Evolutionary conservation across 2,797 vertebrate genomes (phyloP), one percentile per base, ranked within the genome.

Genomic region (Aeoliscus strigatus): DNA sequence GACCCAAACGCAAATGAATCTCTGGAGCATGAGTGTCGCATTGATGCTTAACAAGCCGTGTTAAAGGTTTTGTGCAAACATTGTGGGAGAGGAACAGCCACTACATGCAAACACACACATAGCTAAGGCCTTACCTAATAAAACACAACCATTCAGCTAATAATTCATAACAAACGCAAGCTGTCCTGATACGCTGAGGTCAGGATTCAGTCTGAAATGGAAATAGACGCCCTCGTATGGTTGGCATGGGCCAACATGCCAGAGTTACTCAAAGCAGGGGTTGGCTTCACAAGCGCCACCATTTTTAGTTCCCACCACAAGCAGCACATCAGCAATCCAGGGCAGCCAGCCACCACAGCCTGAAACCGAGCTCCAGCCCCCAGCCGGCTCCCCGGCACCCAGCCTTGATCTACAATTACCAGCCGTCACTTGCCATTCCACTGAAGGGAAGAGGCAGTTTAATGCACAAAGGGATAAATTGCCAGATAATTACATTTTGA

Each of bases 351-450:
- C 15, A 13, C 51, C 49, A 60, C 60, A 53, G 55, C 60, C 30
- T 28, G 34, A 51, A 46, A 59, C 53, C 1, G 35, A 49, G 52
- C 13, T 30, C 37, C 45, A 17, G 21, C 49, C 36, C 13, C 29
- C 16, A 4, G 3, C 39, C 2, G 12, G 36, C 43, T 57, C 32
- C 48, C 55, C 48, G 17, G 53, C 7, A 16, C 51, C 37, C 2
- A 4, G 48, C 71, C 73, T 84, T 83, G 77, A 87, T 83, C 75
- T 76, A 53, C 69, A 79, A 78, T 83, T 80, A 87, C 68, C 70
- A 72, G 59, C 52, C 14, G 30, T 65, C 73, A 78, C 44, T 72
- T 61, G 51, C 41, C 48, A 45, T 70, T 81, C 51, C 48, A 57
- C 23, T 66, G 69, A 79, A 66, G 41, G 61, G 70, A 65, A 74